Percentiles rank a stretch among this genome's conserved stretches.
These are phyloP conservation scores for Scopus umbretta DNA, from an alignment of 2,113 vertebrate genomes.

Conservation along the genomic window DNA sequence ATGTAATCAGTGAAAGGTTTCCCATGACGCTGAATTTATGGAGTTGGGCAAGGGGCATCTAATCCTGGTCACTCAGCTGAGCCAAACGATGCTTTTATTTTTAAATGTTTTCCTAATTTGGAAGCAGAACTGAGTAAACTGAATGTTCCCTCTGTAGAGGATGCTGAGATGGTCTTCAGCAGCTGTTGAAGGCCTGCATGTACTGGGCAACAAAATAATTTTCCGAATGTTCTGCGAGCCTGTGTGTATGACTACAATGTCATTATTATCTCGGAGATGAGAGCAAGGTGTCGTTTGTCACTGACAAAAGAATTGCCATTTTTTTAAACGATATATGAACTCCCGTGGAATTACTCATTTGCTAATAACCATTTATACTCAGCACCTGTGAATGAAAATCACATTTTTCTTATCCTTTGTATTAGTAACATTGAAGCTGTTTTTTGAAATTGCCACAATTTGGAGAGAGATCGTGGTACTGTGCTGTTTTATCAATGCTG, in stretches of 20 bases:
- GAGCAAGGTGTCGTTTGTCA: background rate
- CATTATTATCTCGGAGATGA: background rate
- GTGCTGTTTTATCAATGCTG: background rate
- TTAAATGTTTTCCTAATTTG: constrained; percentile 9
- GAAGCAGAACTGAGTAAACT: background rate
- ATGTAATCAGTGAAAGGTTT: background rate
- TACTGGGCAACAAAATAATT: background rate
- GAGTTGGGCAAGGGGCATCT: background rate
- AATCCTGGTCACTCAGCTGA: background rate
- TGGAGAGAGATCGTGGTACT: background rate
- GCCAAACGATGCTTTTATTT: constrained; percentile 47
- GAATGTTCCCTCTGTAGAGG: background rate
- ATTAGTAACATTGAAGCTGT: background rate
- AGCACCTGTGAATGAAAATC: background rate
- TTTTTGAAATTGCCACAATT: background rate
- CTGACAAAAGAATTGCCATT: background rate
- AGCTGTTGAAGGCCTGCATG: background rate
- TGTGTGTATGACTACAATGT: background rate
- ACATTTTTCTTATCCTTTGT: background rate
- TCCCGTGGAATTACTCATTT: background rate
- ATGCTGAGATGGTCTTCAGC: background rate
- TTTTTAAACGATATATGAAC: background rate
- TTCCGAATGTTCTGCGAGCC: background rate
- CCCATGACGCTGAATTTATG: background rate
- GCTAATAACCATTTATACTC: background rate